Conservation (phyloP, 2,888 invertebrate species). For the Spisula solida region DNA sequence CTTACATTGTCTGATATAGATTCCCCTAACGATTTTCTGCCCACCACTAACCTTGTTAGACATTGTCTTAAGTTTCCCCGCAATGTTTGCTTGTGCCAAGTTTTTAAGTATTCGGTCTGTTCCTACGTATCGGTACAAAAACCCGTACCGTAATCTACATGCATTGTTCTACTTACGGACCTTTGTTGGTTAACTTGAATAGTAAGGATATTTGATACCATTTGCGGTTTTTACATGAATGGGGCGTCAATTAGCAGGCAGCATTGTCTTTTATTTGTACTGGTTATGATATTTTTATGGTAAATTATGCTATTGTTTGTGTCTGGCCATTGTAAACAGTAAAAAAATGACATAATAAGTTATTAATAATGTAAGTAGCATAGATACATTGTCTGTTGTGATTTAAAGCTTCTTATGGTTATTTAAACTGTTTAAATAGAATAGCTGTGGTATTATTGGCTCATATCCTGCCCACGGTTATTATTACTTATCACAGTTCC, state of each 20-base stretch:
- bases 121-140: background rate
- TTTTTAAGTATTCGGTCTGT: background rate
- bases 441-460: no score
- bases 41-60: background rate
- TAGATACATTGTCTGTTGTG: background rate
- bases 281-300: background rate
- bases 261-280: slow-evolving; percentile 11
- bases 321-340: background rate
- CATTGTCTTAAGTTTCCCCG: background rate
- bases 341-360: slow-evolving; percentile 7
- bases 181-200: background rate
- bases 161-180: background rate
- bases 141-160: background rate
- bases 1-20: background rate
- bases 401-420: background rate
- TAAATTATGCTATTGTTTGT: background rate
- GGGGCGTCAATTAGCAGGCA: background rate
- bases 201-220: background rate
- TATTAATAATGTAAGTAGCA: no score
- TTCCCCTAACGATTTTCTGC: background rate
- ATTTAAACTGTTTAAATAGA: background rate
- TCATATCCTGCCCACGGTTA: no score
- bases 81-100: background rate
- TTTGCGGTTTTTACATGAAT: background rate
- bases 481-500: no score